Evolutionary conservation across 1,140 invertebrate species (phyloP), one percentile per base, ranked within the genome.

Genomic region (Zaprionus ghesquierei): DNA sequence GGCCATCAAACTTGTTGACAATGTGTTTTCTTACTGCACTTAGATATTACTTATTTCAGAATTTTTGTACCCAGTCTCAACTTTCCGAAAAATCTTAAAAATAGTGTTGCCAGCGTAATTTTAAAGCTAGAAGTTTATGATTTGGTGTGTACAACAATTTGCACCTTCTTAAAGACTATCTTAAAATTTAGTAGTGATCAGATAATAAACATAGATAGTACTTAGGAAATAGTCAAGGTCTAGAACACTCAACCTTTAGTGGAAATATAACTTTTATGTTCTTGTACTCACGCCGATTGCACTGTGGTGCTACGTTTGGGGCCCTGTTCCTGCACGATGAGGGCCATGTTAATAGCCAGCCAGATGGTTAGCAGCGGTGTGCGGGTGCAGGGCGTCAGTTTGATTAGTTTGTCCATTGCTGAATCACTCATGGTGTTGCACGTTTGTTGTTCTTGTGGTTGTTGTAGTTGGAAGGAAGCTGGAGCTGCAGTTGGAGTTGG

Each of bases 301-400:
- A 91, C 91, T 82, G 81, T 76, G 78, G 76, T 75, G 66, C 78
- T 79, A 66, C 79, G 71, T 72, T 77, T 89, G 54, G 80, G 77
- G 51, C 75, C 81, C 74, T 87, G 89, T 70, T 91, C 86, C 79
- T 92, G 91, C 54, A 85, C 73, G 41, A 92, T 81, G 61, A 92
- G 74, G 51, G 91, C 91, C 77, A 92, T 75, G 50, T 91, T 92
- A 23, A 92, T 81, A 60, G 91, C 87, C 73, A 92, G 78, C 91
- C 91, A 92, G 54, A 92, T 90, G 58, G 91, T 92, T 27, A 92
- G 75, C 56, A 92, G 74, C n/a, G 82, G 84, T 10, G 79, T 82
- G 29, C 79, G 86, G 53, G 90, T 77, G 56, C 81, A 73, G 59
- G 86, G 87, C 61, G 89, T 69, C 66, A 90, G 66, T 65, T 72